These are phyloP conservation scores for Apodemia mormo DNA, from an alignment of 2,888 invertebrate genomes.

Conservation along the genomic window DNA sequence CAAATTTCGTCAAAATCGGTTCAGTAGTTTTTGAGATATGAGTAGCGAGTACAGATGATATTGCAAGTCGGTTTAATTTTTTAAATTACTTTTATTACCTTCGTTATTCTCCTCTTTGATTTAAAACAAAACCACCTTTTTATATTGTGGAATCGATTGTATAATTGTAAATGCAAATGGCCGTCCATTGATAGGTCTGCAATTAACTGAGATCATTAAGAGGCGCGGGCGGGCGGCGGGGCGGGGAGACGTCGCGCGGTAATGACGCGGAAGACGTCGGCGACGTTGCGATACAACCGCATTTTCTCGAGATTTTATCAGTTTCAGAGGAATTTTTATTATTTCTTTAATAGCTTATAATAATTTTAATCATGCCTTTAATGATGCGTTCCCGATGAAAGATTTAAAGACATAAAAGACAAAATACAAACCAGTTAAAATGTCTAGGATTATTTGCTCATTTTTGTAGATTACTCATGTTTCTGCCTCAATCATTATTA, in stretches of 20 bases:
- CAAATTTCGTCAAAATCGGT: too few relatives aligned
- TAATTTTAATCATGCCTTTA: constrained; percentile 1
- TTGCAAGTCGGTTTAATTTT: too few relatives aligned
- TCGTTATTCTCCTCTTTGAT: too few relatives aligned
- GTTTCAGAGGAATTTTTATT: constrained; percentile 9
- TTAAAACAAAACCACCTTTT: too few relatives aligned
- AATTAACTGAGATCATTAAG: constrained; percentile 9
- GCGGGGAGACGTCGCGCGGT: not conserved
- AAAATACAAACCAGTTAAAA: too few relatives aligned
- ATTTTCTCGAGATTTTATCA: not conserved
- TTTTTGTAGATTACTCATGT: too few relatives aligned
- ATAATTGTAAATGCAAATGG: constrained; percentile 5
- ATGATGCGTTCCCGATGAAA: not conserved
- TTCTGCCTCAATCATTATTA: too few relatives aligned
- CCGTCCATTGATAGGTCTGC: not conserved
- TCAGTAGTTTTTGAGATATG: too few relatives aligned
- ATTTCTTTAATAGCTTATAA: constrained; percentile 1
- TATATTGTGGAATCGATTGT: not conserved
- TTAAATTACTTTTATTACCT: too few relatives aligned
- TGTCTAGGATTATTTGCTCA: too few relatives aligned
- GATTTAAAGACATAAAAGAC: constrained; percentile 4
- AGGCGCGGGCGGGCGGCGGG: not conserved
- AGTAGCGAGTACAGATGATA: too few relatives aligned
- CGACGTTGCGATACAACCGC: not conserved
- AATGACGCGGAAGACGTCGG: not conserved